Conservation (phyloP, 2,113 vertebrate genomes). For the Chunga burmeisteri region DNA sequence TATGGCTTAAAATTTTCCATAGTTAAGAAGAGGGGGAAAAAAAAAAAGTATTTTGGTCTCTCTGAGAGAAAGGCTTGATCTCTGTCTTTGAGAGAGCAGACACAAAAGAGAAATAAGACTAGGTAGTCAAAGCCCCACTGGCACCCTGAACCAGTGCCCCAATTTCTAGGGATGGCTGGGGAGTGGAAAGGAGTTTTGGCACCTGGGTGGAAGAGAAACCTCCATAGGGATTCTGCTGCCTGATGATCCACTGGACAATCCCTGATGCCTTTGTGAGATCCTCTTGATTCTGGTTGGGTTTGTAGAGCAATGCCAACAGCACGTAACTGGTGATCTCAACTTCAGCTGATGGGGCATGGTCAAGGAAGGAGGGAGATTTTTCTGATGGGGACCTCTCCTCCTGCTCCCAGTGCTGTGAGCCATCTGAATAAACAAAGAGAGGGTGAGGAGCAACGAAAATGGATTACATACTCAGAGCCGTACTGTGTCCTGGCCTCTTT, state of each 20-base stretch:
- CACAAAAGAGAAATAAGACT: background rate
- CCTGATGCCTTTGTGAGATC: slow-evolving; percentile 66
- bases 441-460: background rate
- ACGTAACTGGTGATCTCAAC: slow-evolving; percentile 82
- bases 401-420: slow-evolving; percentile 55
- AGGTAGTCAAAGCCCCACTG: background rate
- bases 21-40: accelerated
- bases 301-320: slow-evolving; percentile 76
- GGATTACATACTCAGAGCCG: background rate
- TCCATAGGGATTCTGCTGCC: slow-evolving; percentile 83
- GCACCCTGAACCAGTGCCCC: background rate
- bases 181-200: background rate
- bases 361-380: background rate
- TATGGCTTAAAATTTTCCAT: background rate
- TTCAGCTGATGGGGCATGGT: slow-evolving; percentile 50
- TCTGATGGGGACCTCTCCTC: background rate
- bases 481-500: background rate
- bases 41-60: accelerated
- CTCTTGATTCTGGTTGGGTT: slow-evolving; percentile 42
- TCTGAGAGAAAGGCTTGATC: background rate
- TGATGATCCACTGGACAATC: slow-evolving; percentile 82
- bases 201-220: slow-evolving; percentile 89
- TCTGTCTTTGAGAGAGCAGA: background rate
- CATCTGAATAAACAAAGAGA: slow-evolving; percentile 20
- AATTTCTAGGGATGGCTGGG: background rate